Percentiles rank a stretch among this genome's conserved stretches.
Conservation (phyloP, 2,888 invertebrate genomes). For the Latrodectus hesperus region DNA sequence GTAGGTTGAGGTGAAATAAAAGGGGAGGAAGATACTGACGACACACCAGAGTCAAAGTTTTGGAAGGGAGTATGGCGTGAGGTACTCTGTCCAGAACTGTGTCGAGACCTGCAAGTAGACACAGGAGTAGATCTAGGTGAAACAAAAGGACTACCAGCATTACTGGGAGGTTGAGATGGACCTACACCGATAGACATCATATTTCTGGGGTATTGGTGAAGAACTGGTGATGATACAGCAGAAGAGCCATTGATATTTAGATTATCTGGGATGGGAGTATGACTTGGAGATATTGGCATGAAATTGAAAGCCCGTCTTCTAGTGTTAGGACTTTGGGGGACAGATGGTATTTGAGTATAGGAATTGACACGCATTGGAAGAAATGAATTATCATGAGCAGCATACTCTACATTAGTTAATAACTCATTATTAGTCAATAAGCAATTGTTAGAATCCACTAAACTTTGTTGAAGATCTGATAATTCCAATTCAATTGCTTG, state of each 20-base stretch:
- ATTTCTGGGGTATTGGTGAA: constrained; percentile 44
- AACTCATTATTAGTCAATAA: constrained; percentile 13
- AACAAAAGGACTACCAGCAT: constrained; percentile 86
- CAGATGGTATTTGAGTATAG: constrained; percentile 73
- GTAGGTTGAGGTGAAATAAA: constrained; percentile 73
- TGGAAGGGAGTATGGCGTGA: constrained; percentile 70
- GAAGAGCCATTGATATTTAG: constrained; percentile 12
- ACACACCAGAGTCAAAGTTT: constrained; percentile 72
- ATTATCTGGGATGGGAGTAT: constrained; percentile 72
- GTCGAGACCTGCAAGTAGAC: constrained; percentile 73
- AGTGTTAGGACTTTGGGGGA: constrained; percentile 85
- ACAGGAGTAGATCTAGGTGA: constrained; percentile 81
- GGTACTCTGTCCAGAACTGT: constrained; percentile 73
- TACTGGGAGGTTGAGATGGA: constrained; percentile 80
- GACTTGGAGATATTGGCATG: constrained; percentile 87
- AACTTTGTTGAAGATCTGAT: constrained; percentile 34
- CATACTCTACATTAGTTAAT: constrained; percentile 20
- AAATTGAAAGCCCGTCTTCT: constrained; percentile 88
- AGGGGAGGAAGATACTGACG: constrained; percentile 73
- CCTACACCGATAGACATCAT: constrained; percentile 70
- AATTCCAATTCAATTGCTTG: constrained; percentile 29
- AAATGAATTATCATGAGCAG: background rate
- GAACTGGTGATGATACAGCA: constrained; percentile 48
- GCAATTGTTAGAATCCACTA: constrained; percentile 19
- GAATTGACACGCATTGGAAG: constrained; percentile 37